A percentile compares a stretch with the other conserved stretches of the same genome.
Conservation (phyloP, 2,797 vertebrate genomes). For the Apodemus agrarius region DNA sequence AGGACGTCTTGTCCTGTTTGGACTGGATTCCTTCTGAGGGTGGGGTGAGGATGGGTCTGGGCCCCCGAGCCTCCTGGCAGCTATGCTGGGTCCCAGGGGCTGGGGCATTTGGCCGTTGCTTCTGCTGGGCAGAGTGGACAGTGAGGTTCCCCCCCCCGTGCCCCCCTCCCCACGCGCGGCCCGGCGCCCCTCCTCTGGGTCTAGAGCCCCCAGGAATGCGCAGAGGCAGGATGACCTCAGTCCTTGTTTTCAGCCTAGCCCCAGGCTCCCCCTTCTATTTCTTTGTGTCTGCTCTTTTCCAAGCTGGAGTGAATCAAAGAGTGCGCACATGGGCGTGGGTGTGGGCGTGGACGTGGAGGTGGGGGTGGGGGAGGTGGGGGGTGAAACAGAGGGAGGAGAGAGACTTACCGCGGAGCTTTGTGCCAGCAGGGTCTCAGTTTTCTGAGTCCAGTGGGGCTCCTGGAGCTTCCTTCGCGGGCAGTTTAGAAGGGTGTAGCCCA, state of each 20-base stretch:
- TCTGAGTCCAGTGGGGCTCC: not conserved
- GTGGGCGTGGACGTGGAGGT: no score
- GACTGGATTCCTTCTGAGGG: conserved; percentile 48
- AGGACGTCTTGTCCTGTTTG: conserved; percentile 14
- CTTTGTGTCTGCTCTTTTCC: conserved; percentile 37
- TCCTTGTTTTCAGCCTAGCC: not conserved
- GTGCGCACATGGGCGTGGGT: not conserved
- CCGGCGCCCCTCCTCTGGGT: not conserved
- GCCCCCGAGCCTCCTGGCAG: not conserved
- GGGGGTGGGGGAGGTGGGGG: no score
- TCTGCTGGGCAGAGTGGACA: not conserved
- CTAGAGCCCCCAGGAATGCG: conserved; percentile 57
- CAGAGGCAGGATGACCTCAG: conserved; percentile 1
- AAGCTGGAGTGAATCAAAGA: not conserved
- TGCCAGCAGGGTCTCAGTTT: conserved; percentile 20
- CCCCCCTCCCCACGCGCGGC: no score
- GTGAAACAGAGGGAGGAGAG: not conserved
- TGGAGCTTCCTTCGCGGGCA: not conserved
- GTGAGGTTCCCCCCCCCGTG: not conserved
- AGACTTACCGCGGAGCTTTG: not conserved
- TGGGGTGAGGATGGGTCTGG: not conserved
- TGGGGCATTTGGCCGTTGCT: conserved; percentile 24
- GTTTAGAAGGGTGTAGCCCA: not conserved
- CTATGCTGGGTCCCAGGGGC: not conserved
- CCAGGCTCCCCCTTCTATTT: not conserved